These are phyloP conservation scores for Gisinianus flammeolus DNA, from an alignment of 2,888 invertebrate species.

Conservation along the genomic window DNA sequence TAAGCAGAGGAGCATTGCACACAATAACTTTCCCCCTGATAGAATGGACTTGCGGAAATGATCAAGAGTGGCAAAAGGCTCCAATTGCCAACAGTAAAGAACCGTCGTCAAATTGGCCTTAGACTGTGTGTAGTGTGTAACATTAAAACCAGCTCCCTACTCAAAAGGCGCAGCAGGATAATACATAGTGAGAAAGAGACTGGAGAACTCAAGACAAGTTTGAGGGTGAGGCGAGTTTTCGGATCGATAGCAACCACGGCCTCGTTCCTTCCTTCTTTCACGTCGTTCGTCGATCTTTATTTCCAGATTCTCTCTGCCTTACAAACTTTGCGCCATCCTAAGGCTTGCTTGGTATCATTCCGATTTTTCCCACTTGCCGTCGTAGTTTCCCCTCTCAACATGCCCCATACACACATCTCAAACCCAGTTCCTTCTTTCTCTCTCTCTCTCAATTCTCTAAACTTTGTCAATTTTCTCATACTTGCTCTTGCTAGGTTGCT, in stretches of 20 bases:
- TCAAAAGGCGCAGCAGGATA: constrained; percentile 16
- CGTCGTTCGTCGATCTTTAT: not conserved
- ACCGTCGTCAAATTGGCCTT: constrained; percentile 32
- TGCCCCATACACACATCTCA: constrained; percentile 19
- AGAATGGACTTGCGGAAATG: constrained; percentile 29
- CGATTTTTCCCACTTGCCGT: not conserved
- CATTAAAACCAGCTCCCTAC: constrained; percentile 30
- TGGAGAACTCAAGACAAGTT: constrained; percentile 20
- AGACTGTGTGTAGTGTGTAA: constrained; percentile 19
- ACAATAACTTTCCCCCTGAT: constrained; percentile 20
- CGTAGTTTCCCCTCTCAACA: constrained; percentile 4
- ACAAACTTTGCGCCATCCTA: constrained; percentile 42
- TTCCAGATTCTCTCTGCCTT: not conserved
- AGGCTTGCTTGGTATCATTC: not conserved
- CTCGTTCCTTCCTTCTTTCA: constrained; percentile 34
- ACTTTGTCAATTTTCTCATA: constrained; percentile 16
- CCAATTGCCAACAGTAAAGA: constrained; percentile 31
- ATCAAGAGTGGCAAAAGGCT: constrained; percentile 35
- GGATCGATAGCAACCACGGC: constrained; percentile 48
- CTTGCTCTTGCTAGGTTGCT: not conserved
- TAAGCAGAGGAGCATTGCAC: constrained; percentile 49
- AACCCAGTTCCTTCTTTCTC: constrained; percentile 1
- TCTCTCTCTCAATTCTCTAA: not conserved
- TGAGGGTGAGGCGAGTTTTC: constrained; percentile 47
- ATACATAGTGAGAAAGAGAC: not conserved